A percentile compares a stretch with the other conserved stretches of the same genome.
Evolutionary conservation across 2,797 vertebrate species (phyloP).

Genomic region (Diplodus sargus): DNA sequence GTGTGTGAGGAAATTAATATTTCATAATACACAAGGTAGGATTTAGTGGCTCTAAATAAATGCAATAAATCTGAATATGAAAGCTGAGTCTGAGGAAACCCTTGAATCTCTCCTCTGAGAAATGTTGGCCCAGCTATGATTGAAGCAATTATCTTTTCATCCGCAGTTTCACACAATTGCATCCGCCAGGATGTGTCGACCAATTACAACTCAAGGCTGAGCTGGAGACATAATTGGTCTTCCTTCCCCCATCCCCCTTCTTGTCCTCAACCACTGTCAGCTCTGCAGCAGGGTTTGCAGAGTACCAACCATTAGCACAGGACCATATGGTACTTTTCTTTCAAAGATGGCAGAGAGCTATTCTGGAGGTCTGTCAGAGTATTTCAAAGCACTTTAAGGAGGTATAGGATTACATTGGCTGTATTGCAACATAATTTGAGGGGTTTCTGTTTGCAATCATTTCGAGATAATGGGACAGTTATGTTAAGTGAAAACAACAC

Average conservation of each 20-base stretch:
- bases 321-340: constrained; percentile 78
- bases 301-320: constrained; percentile 66
- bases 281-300: constrained; percentile 58
- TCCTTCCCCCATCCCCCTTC: constrained; percentile 59
- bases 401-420: constrained; percentile 16
- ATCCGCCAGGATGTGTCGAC: constrained; percentile 59
- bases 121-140: constrained; percentile 41
- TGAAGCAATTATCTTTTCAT: constrained; percentile 64
- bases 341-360: constrained; percentile 56
- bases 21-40: background rate
- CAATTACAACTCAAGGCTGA: constrained; percentile 68
- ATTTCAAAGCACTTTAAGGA: constrained; percentile 39
- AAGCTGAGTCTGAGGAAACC: constrained; percentile 11
- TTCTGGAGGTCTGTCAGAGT: constrained; percentile 42
- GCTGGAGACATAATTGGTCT: constrained; percentile 60
- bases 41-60: constrained; percentile 21
- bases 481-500: background rate
- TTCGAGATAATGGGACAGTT: background rate
- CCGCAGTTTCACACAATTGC: constrained; percentile 59
- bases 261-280: constrained; percentile 63
- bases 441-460: background rate
- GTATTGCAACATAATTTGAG: background rate
- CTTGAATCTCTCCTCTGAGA: constrained; percentile 36
- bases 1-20: background rate
- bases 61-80: constrained; percentile 3